Evolutionary conservation across 2,888 invertebrate genomes (phyloP).

Genomic region (Cryptus viduatorius): DNA sequence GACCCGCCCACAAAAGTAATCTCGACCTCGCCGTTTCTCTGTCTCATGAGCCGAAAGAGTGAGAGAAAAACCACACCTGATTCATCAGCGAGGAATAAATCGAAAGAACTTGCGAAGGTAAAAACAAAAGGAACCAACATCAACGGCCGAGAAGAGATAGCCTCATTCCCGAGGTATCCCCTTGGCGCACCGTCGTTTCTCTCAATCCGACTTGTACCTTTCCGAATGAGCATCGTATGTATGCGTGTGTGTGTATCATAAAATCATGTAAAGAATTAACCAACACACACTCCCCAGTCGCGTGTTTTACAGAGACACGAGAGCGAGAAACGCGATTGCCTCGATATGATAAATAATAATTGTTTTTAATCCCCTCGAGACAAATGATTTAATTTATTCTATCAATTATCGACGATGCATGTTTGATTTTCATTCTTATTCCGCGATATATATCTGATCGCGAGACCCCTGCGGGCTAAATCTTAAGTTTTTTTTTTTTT

Average conservation of each 20-base stretch:
- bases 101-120: conserved; percentile 74
- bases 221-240: conserved; percentile 28
- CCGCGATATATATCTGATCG: conserved; percentile 71
- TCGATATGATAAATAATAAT: conserved; percentile 58
- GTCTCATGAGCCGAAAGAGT: conserved; percentile 62
- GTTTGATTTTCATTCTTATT: conserved; percentile 81
- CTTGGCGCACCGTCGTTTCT: conserved; percentile 51
- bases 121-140: conserved; percentile 52
- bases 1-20: conserved; percentile 85
- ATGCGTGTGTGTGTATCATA: neutral
- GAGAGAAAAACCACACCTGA: conserved; percentile 78
- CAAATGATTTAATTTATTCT: conserved; percentile 83
- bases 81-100: conserved; percentile 84
- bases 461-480: neutral
- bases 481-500: conserved; percentile 34
- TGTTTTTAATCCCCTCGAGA: conserved; percentile 76
- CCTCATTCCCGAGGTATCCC: conserved; percentile 31
- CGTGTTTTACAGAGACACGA: conserved; percentile 56
- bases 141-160: conserved; percentile 31
- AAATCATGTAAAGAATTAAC: conserved; percentile 43
- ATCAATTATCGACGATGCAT: conserved; percentile 80
- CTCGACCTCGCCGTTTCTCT: conserved; percentile 75
- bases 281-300: conserved; percentile 15
- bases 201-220: conserved; percentile 57
- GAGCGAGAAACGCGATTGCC: conserved; percentile 40